phyloP scores from a whole-genome alignment of 1,140 invertebrate species.

The Mylabris phalerata region DNA sequence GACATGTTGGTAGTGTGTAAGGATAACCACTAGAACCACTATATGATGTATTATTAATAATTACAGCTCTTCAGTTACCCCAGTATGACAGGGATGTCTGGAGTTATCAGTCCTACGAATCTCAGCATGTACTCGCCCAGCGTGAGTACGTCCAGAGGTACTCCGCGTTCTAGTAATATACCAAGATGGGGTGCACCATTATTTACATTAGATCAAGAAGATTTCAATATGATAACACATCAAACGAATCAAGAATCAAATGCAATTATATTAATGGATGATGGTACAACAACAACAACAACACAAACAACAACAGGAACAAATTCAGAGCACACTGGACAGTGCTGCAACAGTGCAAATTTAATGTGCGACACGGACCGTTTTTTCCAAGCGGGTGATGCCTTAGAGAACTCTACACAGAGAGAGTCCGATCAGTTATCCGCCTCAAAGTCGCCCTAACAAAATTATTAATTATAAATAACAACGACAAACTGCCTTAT shows the following conservation, averaged over 20 bases:
- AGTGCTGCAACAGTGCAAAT: constrained; percentile 38
- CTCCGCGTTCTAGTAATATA: constrained; percentile 55
- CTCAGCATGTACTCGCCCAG: constrained; percentile 81
- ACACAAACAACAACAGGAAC: constrained; percentile 6
- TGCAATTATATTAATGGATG: constrained; percentile 64
- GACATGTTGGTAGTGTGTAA: constrained; percentile 62
- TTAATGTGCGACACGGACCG: constrained; percentile 40
- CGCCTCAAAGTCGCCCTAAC: constrained; percentile 29
- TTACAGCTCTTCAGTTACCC: constrained; percentile 85
- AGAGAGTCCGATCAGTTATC: constrained; percentile 27
- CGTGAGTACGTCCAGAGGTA: constrained; percentile 63
- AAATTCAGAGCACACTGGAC: constrained; percentile 29
- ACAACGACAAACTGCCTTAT: constrained; percentile 38
- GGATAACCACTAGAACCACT: constrained; percentile 12
- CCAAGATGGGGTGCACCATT: constrained; percentile 84
- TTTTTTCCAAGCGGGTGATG: constrained; percentile 39
- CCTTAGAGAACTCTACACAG: constrained; percentile 28
- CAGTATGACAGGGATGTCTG: constrained; percentile 68
- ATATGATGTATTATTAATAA: constrained; percentile 14
- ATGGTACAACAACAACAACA: constrained; percentile 46
- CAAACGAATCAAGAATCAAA: constrained; percentile 57
- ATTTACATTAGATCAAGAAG: constrained; percentile 87
- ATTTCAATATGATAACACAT: constrained; percentile 82
- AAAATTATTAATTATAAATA: background rate
- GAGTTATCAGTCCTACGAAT: constrained; percentile 85